Evolutionary conservation across 2,113 vertebrate species (phyloP).

Genomic region (Plecotus auritus): DNA sequence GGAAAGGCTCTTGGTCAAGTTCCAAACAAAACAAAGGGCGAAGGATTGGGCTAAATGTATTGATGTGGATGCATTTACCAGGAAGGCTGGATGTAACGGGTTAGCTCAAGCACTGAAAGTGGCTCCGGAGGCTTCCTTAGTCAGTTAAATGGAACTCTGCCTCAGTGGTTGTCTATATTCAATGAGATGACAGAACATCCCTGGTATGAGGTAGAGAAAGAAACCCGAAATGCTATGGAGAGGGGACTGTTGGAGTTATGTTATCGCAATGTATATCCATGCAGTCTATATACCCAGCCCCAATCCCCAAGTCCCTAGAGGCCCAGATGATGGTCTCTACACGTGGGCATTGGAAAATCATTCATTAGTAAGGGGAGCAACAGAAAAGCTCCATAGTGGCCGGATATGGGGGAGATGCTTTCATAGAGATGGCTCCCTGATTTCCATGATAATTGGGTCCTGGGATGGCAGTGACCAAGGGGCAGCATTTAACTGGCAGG

Average conservation of each 20-base stretch:
- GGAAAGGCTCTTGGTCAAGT: neutral
- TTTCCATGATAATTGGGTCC: neutral
- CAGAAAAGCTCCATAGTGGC: neutral
- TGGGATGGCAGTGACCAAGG: neutral
- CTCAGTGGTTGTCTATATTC: neutral
- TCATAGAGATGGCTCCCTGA: neutral
- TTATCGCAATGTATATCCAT: neutral
- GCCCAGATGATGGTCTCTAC: neutral
- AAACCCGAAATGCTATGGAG: neutral
- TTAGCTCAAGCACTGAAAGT: neutral
- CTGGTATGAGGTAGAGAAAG: neutral
- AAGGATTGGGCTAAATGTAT: neutral
- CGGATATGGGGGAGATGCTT: neutral
- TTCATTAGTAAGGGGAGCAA: neutral
- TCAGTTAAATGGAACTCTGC: neutral
- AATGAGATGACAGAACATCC: neutral
- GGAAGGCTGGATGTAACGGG: neutral
- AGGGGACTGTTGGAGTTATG: neutral
- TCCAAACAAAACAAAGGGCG: neutral
- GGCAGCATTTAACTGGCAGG: neutral
- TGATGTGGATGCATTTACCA: neutral
- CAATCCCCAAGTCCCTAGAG: neutral
- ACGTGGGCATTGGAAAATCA: neutral
- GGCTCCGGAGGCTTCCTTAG: neutral
- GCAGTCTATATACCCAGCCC: neutral